These are phyloP conservation scores for Anguilla pacifica DNA, from an alignment of 2,797 vertebrate species.

Conservation along the genomic window DNA sequence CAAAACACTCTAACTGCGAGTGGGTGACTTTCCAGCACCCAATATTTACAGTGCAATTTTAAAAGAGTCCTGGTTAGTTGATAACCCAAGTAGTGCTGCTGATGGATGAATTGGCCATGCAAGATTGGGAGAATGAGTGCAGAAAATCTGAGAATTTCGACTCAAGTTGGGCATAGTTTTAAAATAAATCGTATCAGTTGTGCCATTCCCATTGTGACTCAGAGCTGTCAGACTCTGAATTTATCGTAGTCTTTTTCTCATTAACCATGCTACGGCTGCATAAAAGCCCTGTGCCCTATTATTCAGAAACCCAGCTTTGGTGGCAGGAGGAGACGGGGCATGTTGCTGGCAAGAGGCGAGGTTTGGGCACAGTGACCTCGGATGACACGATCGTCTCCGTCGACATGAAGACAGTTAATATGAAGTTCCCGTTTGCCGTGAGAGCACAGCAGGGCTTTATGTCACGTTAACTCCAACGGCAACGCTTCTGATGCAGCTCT, in stretches of 20 bases:
- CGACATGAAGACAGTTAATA: background rate
- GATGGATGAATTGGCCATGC: constrained; percentile 30
- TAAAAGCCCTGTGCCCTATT: constrained; percentile 33
- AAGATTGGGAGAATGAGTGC: constrained; percentile 33
- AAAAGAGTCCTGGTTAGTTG: constrained; percentile 40
- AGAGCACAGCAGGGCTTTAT: background rate
- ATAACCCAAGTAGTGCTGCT: constrained; percentile 44
- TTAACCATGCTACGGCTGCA: constrained; percentile 2
- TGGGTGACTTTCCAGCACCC: background rate
- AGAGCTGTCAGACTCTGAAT: constrained; percentile 32
- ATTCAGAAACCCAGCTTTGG: background rate
- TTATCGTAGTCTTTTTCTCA: constrained; percentile 36
- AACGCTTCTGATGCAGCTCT: constrained; percentile 3
- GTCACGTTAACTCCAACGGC: constrained; percentile 21
- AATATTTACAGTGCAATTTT: constrained; percentile 37
- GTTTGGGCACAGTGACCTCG: background rate
- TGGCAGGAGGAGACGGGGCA: background rate
- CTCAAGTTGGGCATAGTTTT: background rate
- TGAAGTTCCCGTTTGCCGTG: background rate
- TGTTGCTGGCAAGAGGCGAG: constrained; percentile 15
- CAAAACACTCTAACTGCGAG: background rate
- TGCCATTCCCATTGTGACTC: constrained; percentile 22
- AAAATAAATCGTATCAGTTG: constrained; percentile 11
- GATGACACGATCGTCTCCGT: background rate
- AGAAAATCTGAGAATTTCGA: constrained; percentile 32